Base-by-base conservation (phyloP, 2,888 invertebrate genomes). In the Hedya salicella region DNA sequence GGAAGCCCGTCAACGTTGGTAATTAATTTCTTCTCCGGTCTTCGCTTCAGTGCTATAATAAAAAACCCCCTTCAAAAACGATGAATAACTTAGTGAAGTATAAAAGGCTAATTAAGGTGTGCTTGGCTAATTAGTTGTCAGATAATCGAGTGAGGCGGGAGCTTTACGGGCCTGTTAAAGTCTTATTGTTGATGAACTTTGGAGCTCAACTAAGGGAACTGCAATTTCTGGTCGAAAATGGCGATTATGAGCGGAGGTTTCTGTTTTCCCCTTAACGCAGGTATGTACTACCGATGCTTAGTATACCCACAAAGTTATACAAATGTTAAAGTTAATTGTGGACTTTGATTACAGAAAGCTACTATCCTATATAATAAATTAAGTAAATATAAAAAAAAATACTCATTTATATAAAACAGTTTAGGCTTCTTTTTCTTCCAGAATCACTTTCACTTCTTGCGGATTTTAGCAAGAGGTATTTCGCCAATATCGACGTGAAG, bases 121-220 rank as follows among this genome's bases (percentile, higher is more conserved):
- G 73, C 72, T 77, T 76, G 74, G 70, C 74, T 78, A 79, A 83
- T 83, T 79, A 82, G 73, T 73, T 73, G 73, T 76, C 72, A 77
- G 73, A 77, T 75, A 76, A 81, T 82, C 77, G 76, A 73, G 75
- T 71, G 71, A 71, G 74, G 74, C 70, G 70, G 74, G 76, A 73
- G 76, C 75, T 85, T 86, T 82, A 86, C 78, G 78, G 74, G 69
- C 73, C 78, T 80, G 82, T 82, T 82, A 83, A 78, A 84, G 77
- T 78, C 80, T 81, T 82, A 80, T 78, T 78, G 79, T 81, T 83
- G 85, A 80, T 79, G 75, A 86, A 85, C 78, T 86, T 85, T 75
- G 72, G 66, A 74, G 75, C 74, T 78, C 77, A 77, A 80, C 78
- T 80, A 70, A 39, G 71, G 69, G 70, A 73, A 68, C 69, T 70